Evolutionary conservation across 53 echinoderm and acorn worm species (phyloP).

Genomic region (Holothuria leucospilota): DNA sequence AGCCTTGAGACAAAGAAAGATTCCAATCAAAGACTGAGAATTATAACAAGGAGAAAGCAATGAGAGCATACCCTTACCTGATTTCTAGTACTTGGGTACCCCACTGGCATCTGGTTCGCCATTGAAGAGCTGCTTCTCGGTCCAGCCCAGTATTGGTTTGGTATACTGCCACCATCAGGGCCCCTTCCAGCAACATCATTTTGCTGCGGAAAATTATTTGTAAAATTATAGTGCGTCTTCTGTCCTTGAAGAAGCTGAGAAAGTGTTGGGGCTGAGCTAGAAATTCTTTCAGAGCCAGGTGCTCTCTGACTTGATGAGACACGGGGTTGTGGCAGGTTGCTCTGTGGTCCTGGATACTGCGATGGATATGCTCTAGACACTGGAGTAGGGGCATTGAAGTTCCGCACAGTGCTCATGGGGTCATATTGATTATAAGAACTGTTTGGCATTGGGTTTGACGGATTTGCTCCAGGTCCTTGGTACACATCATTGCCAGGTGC

Average conservation of each 20-base stretch:
- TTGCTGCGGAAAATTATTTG: constrained; percentile 82
- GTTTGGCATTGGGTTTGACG: constrained; percentile 63
- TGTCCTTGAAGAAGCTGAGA: constrained; percentile 99
- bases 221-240: constrained; percentile 86
- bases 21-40: no score
- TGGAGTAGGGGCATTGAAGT: constrained; percentile 60
- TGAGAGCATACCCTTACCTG: constrained; percentile 3
- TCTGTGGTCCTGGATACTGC: constrained; percentile 53
- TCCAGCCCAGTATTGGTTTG: constrained; percentile 44
- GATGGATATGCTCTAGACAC: constrained; percentile 68
- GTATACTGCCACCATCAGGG: constrained; percentile 71
- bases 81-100: constrained; percentile 18
- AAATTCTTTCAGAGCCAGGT: constrained; percentile 81
- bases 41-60: no score
- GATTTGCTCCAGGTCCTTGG: constrained; percentile 53
- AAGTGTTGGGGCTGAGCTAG: constrained; percentile 97
- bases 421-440: constrained; percentile 88
- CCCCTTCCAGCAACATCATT: constrained; percentile 79
- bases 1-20: no score
- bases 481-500: constrained; percentile 43
- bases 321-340: constrained; percentile 43
- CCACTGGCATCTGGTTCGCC: constrained; percentile 45
- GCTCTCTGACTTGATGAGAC: constrained; percentile 51
- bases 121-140: constrained; percentile 33
- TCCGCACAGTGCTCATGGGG: constrained; percentile 67